Conservation (phyloP, 1,140 invertebrate species). For the Nasonia longicornis region DNA sequence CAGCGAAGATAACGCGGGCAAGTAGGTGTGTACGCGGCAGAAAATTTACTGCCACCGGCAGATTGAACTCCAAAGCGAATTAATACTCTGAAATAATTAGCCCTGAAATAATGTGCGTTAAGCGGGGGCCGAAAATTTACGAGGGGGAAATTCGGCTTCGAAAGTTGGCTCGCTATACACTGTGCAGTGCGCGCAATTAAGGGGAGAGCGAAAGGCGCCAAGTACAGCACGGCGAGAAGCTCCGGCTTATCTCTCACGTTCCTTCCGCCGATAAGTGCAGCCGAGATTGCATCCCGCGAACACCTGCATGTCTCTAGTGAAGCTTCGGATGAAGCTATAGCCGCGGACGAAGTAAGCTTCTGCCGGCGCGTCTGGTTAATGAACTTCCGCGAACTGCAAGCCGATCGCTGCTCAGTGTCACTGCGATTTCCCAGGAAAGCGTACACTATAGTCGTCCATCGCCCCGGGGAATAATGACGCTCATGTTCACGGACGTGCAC, state of each 20-base stretch:
- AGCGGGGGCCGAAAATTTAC: neutral
- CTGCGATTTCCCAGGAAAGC: neutral
- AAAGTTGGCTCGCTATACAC: neutral
- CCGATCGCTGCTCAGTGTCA: constrained; percentile 32
- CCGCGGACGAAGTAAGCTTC: constrained; percentile 24
- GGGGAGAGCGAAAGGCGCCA: too few species aligned
- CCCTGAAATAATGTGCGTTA: neutral
- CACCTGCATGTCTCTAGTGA: constrained; percentile 54
- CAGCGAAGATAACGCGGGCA: too few species aligned
- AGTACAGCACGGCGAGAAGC: neutral
- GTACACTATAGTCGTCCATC: neutral
- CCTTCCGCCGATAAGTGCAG: constrained; percentile 38
- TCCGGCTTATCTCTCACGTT: constrained; percentile 41
- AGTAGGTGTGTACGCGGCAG: too few species aligned
- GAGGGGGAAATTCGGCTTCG: neutral
- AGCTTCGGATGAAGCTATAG: constrained; percentile 40
- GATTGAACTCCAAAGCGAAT: neutral
- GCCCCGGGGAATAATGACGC: neutral
- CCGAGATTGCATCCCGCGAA: constrained; percentile 56
- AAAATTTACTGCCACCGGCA: neutral
- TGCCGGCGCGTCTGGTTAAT: constrained; percentile 27
- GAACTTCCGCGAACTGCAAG: constrained; percentile 42
- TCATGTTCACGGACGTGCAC: neutral
- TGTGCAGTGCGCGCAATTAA: neutral
- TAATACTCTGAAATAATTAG: neutral